These are phyloP conservation scores for Schizopygopsis pylzovi DNA, from an alignment of 2,797 vertebrate genomes.

Conservation along the genomic window DNA sequence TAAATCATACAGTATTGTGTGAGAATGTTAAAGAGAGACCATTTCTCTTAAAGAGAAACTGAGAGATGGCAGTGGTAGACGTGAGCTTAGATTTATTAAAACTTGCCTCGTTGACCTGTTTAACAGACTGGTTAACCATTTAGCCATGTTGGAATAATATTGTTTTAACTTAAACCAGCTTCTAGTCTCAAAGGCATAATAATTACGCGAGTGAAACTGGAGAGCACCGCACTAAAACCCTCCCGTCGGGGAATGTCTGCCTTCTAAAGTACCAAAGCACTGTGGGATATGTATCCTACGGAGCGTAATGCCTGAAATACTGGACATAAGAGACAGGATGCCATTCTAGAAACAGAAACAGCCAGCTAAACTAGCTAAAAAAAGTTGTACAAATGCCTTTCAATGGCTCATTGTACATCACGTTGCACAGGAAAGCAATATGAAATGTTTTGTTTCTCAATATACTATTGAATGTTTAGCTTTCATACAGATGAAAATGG, in stretches of 20 bases:
- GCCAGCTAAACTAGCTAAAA: conserved; percentile 18
- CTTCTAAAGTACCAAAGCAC: conserved; percentile 44
- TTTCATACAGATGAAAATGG: neutral
- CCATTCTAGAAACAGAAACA: conserved; percentile 37
- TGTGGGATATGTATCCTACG: conserved; percentile 40
- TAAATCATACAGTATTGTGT: neutral
- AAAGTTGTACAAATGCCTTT: neutral
- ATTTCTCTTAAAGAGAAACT: conserved; percentile 23
- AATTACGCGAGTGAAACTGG: conserved; percentile 51
- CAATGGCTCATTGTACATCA: neutral
- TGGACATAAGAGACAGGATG: conserved; percentile 29
- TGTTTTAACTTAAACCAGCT: conserved; percentile 49
- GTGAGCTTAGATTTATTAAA: conserved; percentile 30
- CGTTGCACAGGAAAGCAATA: neutral
- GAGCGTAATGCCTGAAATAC: conserved; percentile 29
- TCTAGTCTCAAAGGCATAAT: conserved; percentile 50
- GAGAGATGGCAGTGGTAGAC: neutral
- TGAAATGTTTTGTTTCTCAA: neutral
- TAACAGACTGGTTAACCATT: conserved; percentile 48
- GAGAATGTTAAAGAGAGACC: neutral
- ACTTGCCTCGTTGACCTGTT: neutral
- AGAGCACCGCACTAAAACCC: conserved; percentile 26
- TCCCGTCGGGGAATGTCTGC: conserved; percentile 44
- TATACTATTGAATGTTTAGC: neutral
- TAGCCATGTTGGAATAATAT: conserved; percentile 45